Conservation (phyloP, 2,888 invertebrate genomes). For the Diarsia mendica region DNA sequence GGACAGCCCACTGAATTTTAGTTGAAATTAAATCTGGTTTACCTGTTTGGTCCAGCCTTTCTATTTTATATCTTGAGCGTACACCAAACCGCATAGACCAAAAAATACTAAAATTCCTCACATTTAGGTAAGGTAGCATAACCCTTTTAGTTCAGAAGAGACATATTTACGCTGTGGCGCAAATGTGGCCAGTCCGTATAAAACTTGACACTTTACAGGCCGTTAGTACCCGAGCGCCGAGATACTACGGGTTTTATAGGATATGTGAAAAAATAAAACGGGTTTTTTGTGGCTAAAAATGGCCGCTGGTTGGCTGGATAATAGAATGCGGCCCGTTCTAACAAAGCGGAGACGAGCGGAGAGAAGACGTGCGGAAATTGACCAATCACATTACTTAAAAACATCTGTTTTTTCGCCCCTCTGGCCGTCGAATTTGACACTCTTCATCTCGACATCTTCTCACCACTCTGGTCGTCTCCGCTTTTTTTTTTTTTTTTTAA, state of each 20-base stretch:
- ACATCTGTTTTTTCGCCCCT: too few species aligned
- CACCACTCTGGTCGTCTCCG: too few species aligned
- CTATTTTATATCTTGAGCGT: background rate
- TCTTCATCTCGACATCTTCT: too few species aligned
- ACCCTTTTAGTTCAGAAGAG: slow-evolving; percentile 19
- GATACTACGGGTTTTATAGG: slow-evolving; percentile 20
- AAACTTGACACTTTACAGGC: slow-evolving; percentile 27
- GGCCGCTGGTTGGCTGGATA: background rate
- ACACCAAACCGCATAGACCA: background rate
- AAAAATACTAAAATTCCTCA: background rate
- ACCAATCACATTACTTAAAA: too few species aligned
- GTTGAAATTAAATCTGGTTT: background rate
- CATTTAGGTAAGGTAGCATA: background rate
- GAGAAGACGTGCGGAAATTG: too few species aligned
- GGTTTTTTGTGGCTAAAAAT: background rate
- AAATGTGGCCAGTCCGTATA: slow-evolving; percentile 10
- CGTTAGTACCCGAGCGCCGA: slow-evolving; percentile 13
- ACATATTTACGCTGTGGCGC: slow-evolving; percentile 3
- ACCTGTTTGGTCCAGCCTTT: background rate
- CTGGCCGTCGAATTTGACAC: too few species aligned
- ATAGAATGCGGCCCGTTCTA: too few species aligned
- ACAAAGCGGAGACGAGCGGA: too few species aligned
- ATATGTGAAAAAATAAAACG: slow-evolving; percentile 3
- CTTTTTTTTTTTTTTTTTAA: too few species aligned
- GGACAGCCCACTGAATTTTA: too few species aligned